phyloP scores from a whole-genome alignment of 2,888 invertebrate species.

The Chalcosyrphus nemorum region DNA sequence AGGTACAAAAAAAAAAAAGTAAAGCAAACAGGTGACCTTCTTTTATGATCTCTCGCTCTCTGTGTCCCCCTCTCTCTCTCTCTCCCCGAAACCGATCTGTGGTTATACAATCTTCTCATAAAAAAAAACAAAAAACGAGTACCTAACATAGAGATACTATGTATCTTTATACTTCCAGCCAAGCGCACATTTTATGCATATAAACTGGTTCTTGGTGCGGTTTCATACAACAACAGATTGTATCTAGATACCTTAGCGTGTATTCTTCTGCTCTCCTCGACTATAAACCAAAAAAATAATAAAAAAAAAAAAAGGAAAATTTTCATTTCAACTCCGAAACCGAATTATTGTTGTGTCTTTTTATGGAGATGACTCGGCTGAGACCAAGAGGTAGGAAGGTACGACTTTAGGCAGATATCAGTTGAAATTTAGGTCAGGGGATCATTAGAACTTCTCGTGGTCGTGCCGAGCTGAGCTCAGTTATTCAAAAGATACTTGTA shows the following conservation, averaged over 20 bases:
- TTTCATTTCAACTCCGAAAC: conserved; percentile 30
- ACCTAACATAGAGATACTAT: not conserved
- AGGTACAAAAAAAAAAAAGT: not conserved
- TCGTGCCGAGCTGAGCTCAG: conserved; percentile 32
- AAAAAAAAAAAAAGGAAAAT: conserved; percentile 28
- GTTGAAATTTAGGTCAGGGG: conserved; percentile 58
- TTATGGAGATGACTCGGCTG: conserved; percentile 19
- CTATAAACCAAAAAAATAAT: not conserved
- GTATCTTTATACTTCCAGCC: conserved; percentile 12
- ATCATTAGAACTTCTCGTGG: conserved; percentile 59
- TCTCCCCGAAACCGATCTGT: conserved; percentile 13
- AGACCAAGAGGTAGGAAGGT: conserved; percentile 20
- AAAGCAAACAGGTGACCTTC: conserved; percentile 48
- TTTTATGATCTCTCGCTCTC: conserved; percentile 58
- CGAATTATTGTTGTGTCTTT: conserved; percentile 33
- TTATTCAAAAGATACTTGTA: not conserved
- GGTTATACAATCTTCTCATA: conserved; percentile 41
- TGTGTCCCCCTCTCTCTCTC: conserved; percentile 44
- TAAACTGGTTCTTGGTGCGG: conserved; percentile 21
- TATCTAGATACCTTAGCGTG: conserved; percentile 29
- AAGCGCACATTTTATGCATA: conserved; percentile 23
- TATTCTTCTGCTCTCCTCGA: conserved; percentile 7
- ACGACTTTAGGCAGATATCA: not conserved
- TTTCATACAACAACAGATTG: conserved; percentile 2
- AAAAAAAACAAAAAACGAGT: not conserved